Conservation (phyloP, 2,888 invertebrate species). For the Pardosa pseudoannulata region DNA sequence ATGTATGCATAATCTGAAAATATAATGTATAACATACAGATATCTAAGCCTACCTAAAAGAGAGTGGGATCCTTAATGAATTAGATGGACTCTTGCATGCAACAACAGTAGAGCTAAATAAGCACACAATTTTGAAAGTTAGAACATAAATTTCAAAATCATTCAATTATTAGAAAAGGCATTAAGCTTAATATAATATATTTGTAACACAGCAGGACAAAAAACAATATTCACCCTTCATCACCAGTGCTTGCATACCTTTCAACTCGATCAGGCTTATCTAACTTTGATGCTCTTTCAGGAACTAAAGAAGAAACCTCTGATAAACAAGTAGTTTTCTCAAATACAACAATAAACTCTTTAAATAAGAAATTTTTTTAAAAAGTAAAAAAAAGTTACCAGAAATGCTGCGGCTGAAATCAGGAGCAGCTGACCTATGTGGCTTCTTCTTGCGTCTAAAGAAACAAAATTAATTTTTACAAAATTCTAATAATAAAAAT, state of each 20-base stretch:
- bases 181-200: background rate
- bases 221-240: conserved; percentile 59
- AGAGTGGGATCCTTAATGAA: conserved; percentile 61
- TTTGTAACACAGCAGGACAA: background rate
- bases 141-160: background rate
- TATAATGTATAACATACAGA: background rate
- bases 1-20: background rate
- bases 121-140: conserved; percentile 1
- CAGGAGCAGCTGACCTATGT: conserved; percentile 38
- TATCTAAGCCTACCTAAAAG: conserved; percentile 61
- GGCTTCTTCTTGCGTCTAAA: conserved; percentile 85
- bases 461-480: too few relatives aligned
- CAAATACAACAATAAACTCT: background rate
- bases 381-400: conserved; percentile 29
- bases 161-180: background rate
- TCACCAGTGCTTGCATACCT: conserved; percentile 72
- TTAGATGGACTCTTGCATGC: conserved; percentile 67
- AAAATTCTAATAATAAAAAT: too few relatives aligned
- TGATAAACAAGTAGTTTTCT: background rate
- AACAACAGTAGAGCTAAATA: conserved; percentile 28
- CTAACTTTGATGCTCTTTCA: conserved; percentile 68
- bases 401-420: conserved; percentile 66
- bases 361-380: background rate
- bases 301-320: conserved; percentile 71
- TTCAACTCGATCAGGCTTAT: conserved; percentile 60